Conservation (phyloP, 2,797 vertebrate species). For the Sebastes glaucus region DNA sequence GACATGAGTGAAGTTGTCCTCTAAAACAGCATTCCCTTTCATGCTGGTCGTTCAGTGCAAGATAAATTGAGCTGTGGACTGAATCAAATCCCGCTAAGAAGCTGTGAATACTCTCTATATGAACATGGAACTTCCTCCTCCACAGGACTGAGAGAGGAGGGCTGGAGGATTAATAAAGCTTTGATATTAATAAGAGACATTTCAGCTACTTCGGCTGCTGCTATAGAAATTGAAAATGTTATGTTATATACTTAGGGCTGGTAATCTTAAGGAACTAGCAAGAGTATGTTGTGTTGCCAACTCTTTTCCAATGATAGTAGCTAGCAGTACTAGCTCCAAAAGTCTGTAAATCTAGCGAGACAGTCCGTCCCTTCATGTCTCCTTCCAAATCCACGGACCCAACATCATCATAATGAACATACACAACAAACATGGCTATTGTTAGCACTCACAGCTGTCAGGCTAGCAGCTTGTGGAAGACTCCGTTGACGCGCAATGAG, state of each 20-base stretch:
- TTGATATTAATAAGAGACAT: neutral
- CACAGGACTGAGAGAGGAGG: neutral
- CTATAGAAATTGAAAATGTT: neutral
- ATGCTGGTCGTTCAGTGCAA: constrained; percentile 3
- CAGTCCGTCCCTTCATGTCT: neutral
- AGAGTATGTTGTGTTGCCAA: neutral
- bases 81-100: constrained; percentile 4
- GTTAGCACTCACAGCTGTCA: no score
- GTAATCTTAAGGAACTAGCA: neutral
- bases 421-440: no score
- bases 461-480: no score
- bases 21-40: constrained; percentile 1
- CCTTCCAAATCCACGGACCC: neutral
- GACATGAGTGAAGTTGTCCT: neutral
- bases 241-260: neutral
- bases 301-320: neutral
- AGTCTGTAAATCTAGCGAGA: neutral
- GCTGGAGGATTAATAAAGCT: neutral
- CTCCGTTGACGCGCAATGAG: no score
- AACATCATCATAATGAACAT: no score
- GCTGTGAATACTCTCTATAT: neutral
- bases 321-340: neutral
- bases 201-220: neutral
- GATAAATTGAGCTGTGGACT: constrained; percentile 8
- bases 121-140: neutral